A percentile compares a stretch with the other conserved stretches of the same genome.
phyloP scores from a whole-genome alignment of 2,888 invertebrate species.

The Pyrrhia umbra region DNA sequence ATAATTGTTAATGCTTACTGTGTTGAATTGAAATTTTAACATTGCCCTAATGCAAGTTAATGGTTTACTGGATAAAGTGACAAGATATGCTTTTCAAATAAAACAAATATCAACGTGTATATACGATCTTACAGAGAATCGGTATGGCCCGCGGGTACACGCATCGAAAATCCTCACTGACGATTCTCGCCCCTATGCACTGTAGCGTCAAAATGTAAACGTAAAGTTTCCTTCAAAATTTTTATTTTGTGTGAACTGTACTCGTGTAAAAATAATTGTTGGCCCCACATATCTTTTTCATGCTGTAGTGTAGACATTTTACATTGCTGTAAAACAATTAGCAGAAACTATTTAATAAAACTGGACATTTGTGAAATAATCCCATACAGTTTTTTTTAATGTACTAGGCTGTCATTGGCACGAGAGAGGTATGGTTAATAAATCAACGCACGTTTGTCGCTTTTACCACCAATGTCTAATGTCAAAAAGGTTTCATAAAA shows the following conservation, averaged over 20 bases:
- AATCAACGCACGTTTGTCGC: background rate
- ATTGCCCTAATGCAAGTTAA: no score
- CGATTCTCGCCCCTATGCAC: background rate
- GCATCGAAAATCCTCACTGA: conserved; percentile 3
- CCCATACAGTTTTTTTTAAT: background rate
- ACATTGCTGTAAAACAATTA: conserved; percentile 3
- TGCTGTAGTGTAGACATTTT: background rate
- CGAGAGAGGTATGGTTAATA: background rate
- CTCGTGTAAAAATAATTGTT: conserved; percentile 17
- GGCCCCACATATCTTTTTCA: background rate
- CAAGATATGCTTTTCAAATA: no score
- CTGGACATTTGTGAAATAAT: background rate
- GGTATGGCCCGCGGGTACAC: conserved; percentile 4
- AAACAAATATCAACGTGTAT: no score
- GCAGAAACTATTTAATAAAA: background rate
- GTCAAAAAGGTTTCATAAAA: background rate
- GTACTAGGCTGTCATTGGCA: background rate
- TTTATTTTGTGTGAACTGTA: background rate
- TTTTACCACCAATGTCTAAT: background rate
- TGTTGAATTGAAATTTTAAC: no score
- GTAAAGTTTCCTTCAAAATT: conserved; percentile 11
- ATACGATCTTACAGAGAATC: conserved; percentile 11
- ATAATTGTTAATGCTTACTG: background rate
- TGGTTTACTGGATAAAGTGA: no score
- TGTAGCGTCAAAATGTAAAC: background rate